Percentiles rank a stretch among this genome's conserved stretches.
Conservation (phyloP, 2,888 invertebrate genomes). For the Corythucha ciliata region DNA sequence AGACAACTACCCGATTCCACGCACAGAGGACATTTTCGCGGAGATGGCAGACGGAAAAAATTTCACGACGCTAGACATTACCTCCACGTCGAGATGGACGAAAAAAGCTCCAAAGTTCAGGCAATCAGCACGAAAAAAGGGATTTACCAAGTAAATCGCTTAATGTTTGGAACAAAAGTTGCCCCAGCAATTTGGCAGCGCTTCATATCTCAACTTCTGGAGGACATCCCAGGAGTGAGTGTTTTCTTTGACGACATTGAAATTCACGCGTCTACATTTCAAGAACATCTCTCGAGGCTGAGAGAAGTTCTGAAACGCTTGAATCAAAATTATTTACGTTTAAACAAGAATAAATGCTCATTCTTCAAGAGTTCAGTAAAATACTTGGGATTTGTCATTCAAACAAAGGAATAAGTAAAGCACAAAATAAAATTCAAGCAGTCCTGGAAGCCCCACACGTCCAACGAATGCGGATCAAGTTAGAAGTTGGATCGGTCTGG, state of each 20-base stretch:
- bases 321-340: slow-evolving; percentile 1
- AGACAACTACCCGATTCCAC: slow-evolving; percentile 31
- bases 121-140: slow-evolving; percentile 23
- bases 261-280: not conserved
- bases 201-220: not conserved
- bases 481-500: slow-evolving; percentile 4
- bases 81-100: slow-evolving; percentile 25
- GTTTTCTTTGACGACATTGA: not conserved
- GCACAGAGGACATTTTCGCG: slow-evolving; percentile 26
- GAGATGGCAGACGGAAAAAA: slow-evolving; percentile 19
- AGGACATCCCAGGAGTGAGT: not conserved
- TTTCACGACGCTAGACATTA: slow-evolving; percentile 30
- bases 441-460: not conserved
- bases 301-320: not conserved
- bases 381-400: slow-evolving; percentile 4
- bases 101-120: slow-evolving; percentile 19
- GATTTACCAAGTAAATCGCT: slow-evolving; percentile 11
- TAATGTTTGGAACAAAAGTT: not conserved
- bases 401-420: not conserved
- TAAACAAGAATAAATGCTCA: slow-evolving; percentile 5
- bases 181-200: slow-evolving; percentile 9
- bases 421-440: slow-evolving; percentile 7
- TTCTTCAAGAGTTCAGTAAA: not conserved
- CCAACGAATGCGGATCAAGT: not conserved
- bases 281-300: not conserved